Percentiles rank a stretch among this genome's conserved stretches.
Conservation (phyloP, 1,140 invertebrate species). For the Ceratina calcarata region DNA sequence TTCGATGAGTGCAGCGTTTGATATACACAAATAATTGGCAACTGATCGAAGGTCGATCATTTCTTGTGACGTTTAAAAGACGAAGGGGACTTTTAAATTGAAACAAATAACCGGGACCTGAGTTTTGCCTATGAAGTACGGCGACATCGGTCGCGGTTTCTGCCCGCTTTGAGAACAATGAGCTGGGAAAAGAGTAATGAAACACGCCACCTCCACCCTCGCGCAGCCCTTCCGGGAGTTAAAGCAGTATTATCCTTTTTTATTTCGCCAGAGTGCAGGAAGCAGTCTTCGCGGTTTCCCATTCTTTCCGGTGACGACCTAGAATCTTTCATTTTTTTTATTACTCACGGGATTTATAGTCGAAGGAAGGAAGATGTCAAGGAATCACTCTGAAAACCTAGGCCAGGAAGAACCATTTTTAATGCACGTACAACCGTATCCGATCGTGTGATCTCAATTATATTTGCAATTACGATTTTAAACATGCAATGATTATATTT, state of each 20-base stretch:
- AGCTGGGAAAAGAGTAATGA: constrained; percentile 63
- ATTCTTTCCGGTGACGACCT: constrained; percentile 54
- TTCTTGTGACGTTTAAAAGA: too few relatives aligned
- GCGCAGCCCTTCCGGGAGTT: constrained; percentile 51
- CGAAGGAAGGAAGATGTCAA: constrained; percentile 18
- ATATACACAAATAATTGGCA: too few relatives aligned
- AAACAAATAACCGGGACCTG: constrained; percentile 26
- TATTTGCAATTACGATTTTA: too few relatives aligned
- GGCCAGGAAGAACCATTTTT: too few relatives aligned
- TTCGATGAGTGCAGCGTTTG: too few relatives aligned
- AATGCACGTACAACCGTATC: too few relatives aligned
- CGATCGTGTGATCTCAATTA: too few relatives aligned
- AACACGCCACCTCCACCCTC: constrained; percentile 39
- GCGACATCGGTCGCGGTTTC: constrained; percentile 53
- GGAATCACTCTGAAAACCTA: too few relatives aligned
- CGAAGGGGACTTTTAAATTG: constrained; percentile 5
- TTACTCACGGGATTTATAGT: constrained; percentile 34
- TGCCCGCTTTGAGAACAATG: constrained; percentile 61
- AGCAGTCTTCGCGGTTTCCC: constrained; percentile 47
- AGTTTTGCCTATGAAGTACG: constrained; percentile 51
- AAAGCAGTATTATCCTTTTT: constrained; percentile 58
- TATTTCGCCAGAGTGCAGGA: constrained; percentile 58
- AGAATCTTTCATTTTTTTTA: constrained; percentile 30
- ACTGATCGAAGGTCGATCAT: too few relatives aligned
- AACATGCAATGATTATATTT: too few relatives aligned